phyloP scores from a whole-genome alignment of 1,140 invertebrate species.

The Platyscapa corneri region DNA sequence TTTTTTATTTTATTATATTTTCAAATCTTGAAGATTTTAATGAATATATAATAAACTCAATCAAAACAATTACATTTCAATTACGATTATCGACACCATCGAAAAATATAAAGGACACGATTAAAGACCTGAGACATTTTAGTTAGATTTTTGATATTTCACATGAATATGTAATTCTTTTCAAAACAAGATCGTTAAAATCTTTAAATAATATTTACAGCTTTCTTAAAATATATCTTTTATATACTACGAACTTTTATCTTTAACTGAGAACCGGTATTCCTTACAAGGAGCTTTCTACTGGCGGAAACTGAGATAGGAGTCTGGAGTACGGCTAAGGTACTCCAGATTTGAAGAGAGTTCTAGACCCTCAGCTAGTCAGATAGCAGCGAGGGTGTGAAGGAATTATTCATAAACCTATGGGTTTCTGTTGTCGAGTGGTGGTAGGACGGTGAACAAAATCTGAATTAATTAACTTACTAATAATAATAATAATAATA shows the following conservation, averaged over 20 bases:
- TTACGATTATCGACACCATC: too few relatives aligned
- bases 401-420: background rate
- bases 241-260: background rate
- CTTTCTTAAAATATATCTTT: background rate
- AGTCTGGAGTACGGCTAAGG: background rate
- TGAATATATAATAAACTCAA: too few relatives aligned
- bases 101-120: too few relatives aligned
- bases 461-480: background rate
- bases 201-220: slow-evolving; percentile 14
- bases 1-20: too few relatives aligned
- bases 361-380: background rate
- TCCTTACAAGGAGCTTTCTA: background rate
- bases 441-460: too few relatives aligned
- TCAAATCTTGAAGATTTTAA: too few relatives aligned
- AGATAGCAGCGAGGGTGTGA: background rate
- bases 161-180: too few relatives aligned
- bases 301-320: background rate
- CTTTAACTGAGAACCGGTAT: background rate
- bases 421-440: background rate
- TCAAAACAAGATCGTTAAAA: too few relatives aligned
- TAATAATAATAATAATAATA: background rate
- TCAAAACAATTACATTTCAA: too few relatives aligned
- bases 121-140: too few relatives aligned
- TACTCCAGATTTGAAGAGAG: background rate
- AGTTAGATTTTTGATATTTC: too few relatives aligned